phyloP scores from a whole-genome alignment of 2,888 invertebrate genomes.

The Drosophila paracracens region DNA sequence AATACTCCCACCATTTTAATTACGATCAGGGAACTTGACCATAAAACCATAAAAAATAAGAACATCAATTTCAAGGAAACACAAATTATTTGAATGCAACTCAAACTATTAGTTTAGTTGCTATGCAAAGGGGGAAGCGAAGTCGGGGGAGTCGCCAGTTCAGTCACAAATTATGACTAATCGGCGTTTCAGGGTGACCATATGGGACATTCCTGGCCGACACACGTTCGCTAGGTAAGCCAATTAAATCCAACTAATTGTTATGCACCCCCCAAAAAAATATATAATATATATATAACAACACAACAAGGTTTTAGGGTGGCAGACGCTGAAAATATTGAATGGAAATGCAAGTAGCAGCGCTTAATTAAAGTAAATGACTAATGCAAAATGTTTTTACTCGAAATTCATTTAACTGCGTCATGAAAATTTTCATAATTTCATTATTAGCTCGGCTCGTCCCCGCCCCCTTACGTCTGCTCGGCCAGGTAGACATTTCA shows the following conservation, averaged over 20 bases:
- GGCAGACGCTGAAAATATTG: not conserved
- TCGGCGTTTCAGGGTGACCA: conserved; percentile 49
- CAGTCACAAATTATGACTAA: conserved; percentile 62
- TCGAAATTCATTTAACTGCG: conserved; percentile 38
- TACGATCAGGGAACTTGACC: conserved; percentile 46
- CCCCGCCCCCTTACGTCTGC: conserved; percentile 1
- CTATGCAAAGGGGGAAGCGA: too few relatives aligned
- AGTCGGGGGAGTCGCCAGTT: not conserved
- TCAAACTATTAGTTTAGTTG: conserved; percentile 26
- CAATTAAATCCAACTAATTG: conserved; percentile 56
- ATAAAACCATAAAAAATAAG: conserved; percentile 49
- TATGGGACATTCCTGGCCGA: conserved; percentile 53
- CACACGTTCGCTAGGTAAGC: conserved; percentile 26
- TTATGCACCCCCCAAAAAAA: conserved; percentile 29
- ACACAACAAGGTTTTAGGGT: conserved; percentile 16
- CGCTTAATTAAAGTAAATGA: conserved; percentile 59
- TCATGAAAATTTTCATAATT: conserved; percentile 41
- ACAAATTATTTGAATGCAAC: conserved; percentile 43
- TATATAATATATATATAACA: conserved; percentile 10
- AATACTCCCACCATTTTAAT: conserved; percentile 18
- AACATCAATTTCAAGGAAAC: conserved; percentile 34
- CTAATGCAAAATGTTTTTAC: conserved; percentile 47
- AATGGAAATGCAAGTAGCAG: conserved; percentile 33
- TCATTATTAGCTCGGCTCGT: conserved; percentile 30
- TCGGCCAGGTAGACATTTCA: conserved; percentile 42